Evolutionary conservation across 1,140 invertebrate genomes (phyloP).

Genomic region (Drosophila obscura): DNA sequence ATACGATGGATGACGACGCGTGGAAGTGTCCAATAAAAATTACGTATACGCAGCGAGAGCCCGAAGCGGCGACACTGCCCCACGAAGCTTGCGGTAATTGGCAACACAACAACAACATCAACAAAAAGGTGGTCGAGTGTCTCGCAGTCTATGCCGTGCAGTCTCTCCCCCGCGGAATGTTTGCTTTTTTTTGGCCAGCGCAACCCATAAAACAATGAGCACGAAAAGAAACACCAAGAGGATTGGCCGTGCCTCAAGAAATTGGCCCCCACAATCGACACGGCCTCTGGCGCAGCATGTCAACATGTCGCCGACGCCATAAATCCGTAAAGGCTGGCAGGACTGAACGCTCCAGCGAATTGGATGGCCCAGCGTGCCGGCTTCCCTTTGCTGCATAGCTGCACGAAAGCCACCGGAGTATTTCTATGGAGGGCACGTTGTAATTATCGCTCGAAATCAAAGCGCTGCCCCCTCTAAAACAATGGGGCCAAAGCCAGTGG

Average conservation of each 20-base stretch:
- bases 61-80: slow-evolving; percentile 44
- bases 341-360: slow-evolving; percentile 57
- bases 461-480: slow-evolving; percentile 51
- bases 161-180: slow-evolving; percentile 2
- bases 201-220: slow-evolving; percentile 64
- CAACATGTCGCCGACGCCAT: slow-evolving; percentile 74
- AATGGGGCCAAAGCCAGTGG: slow-evolving; percentile 30
- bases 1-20: slow-evolving; percentile 61
- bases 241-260: slow-evolving; percentile 24
- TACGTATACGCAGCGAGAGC: slow-evolving; percentile 66
- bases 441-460: slow-evolving; percentile 79
- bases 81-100: slow-evolving; percentile 71
- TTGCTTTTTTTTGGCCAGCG: slow-evolving; percentile 9
- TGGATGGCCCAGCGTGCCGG: neutral
- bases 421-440: slow-evolving; percentile 56
- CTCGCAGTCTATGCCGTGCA: neutral
- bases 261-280: slow-evolving; percentile 22
- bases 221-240: slow-evolving; percentile 28
- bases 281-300: slow-evolving; percentile 54
- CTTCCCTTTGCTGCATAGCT: slow-evolving; percentile 42
- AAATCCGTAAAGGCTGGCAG: slow-evolving; percentile 63
- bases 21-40: slow-evolving; percentile 76
- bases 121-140: slow-evolving; percentile 29
- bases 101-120: slow-evolving; percentile 36
- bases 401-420: slow-evolving; percentile 54